phyloP scores from a whole-genome alignment of 2,113 vertebrate species.

The Hippolais icterina region DNA sequence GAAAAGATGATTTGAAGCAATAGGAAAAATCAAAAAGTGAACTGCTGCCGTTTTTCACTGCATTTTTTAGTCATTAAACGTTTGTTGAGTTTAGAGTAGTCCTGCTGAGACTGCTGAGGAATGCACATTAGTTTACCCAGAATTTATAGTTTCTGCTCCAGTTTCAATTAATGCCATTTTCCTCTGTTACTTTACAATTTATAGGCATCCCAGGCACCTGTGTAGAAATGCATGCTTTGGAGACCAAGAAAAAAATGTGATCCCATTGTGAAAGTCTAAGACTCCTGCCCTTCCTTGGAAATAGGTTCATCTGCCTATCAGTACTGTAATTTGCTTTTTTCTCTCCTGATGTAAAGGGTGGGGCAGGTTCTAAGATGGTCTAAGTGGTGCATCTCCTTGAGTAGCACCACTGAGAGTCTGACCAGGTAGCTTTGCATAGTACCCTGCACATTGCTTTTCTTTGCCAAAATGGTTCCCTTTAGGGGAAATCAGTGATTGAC shows the following conservation, averaged over 20 bases:
- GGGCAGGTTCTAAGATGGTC: background rate
- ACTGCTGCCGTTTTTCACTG: background rate
- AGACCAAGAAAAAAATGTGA: background rate
- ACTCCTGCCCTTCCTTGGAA: background rate
- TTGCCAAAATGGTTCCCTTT: background rate
- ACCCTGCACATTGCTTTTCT: background rate
- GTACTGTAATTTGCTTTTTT: background rate
- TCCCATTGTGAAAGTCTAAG: background rate
- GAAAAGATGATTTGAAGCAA: background rate
- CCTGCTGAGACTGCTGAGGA: background rate
- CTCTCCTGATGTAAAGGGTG: rapidly evolving
- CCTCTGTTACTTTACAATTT: background rate
- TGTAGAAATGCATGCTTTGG: background rate
- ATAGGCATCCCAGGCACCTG: background rate
- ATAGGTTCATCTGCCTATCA: background rate
- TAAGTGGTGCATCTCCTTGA: background rate
- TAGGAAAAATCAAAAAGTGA: background rate
- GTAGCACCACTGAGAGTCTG: background rate
- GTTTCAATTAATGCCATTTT: background rate
- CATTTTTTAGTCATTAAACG: background rate
- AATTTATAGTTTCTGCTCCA: background rate
- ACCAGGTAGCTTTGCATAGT: background rate
- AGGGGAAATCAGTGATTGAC: background rate
- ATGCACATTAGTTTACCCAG: background rate
- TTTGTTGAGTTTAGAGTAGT: background rate